Percentiles rank a stretch among this genome's conserved stretches.
These are phyloP conservation scores for Nanorana parkeri DNA, from an alignment of 2,113 vertebrate species.

Conservation along the genomic window DNA sequence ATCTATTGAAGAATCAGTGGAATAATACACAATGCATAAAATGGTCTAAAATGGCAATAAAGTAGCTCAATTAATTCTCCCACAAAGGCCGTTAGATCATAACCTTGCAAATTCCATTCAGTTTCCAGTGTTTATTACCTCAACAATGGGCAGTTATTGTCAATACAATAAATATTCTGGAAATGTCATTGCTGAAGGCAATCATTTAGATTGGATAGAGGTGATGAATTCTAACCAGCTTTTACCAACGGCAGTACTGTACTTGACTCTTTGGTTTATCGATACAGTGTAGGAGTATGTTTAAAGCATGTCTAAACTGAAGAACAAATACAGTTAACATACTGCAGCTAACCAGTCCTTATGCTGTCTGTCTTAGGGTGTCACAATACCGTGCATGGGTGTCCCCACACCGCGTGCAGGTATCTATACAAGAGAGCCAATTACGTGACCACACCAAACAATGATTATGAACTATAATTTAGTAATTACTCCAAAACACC, in stretches of 20 bases:
- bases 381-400: no score
- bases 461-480: no score
- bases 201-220: background rate
- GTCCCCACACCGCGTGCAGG: no score
- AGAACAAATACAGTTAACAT: no score
- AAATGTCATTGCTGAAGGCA: constrained; percentile 28
- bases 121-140: constrained; percentile 40
- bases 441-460: no score
- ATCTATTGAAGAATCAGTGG: constrained; percentile 32
- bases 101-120: constrained; percentile 43
- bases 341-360: no score
- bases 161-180: constrained; percentile 40
- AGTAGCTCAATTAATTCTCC: constrained; percentile 38
- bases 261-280: background rate
- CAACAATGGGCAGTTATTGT: constrained; percentile 30
- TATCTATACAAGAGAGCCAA: no score
- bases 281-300: background rate
- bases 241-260: background rate
- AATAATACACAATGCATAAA: constrained; percentile 39
- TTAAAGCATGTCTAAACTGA: no score
- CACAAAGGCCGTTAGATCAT: constrained; percentile 43
- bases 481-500: no score
- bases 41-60: constrained; percentile 41
- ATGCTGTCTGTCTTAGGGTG: no score
- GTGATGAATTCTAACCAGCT: background rate